These are phyloP conservation scores for Luperina nickerlii DNA, from an alignment of 2,888 invertebrate genomes.

Conservation along the genomic window DNA sequence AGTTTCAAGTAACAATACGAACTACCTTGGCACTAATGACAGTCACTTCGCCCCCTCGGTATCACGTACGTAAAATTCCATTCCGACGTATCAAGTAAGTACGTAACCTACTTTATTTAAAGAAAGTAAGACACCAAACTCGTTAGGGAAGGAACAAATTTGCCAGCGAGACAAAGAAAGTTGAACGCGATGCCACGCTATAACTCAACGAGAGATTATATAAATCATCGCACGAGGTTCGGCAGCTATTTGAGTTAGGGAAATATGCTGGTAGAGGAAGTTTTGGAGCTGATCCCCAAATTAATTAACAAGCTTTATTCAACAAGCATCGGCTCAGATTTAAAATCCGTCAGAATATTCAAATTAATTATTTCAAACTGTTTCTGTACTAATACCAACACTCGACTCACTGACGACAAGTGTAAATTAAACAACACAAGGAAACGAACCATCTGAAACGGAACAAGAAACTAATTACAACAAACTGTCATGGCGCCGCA, in stretches of 20 bases:
- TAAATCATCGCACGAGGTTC: conserved; percentile 59
- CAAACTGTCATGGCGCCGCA: conserved; percentile 48
- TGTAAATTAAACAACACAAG: conserved; percentile 36
- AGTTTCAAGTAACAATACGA: background rate
- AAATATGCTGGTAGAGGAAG: conserved; percentile 6
- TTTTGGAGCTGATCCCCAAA: background rate
- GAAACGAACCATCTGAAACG: conserved; percentile 36
- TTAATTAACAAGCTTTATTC: background rate
- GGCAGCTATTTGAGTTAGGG: conserved; percentile 30
- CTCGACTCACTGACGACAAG: conserved; percentile 13
- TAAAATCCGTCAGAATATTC: background rate
- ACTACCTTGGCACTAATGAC: conserved; percentile 21
- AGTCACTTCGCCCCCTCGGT: background rate
- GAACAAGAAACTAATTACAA: conserved; percentile 55
- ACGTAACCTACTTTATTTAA: conserved; percentile 34
- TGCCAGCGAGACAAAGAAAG: conserved; percentile 42
- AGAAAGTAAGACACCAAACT: conserved; percentile 46
- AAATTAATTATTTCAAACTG: conserved; percentile 1
- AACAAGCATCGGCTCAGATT: background rate
- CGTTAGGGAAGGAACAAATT: conserved; percentile 49
- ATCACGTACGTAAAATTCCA: background rate
- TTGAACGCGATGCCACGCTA: conserved; percentile 49
- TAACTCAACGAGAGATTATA: conserved; percentile 51
- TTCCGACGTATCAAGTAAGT: conserved; percentile 4
- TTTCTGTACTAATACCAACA: background rate